These are phyloP conservation scores for Electrophaes corylata DNA, from an alignment of 2,888 invertebrate genomes.

Conservation along the genomic window DNA sequence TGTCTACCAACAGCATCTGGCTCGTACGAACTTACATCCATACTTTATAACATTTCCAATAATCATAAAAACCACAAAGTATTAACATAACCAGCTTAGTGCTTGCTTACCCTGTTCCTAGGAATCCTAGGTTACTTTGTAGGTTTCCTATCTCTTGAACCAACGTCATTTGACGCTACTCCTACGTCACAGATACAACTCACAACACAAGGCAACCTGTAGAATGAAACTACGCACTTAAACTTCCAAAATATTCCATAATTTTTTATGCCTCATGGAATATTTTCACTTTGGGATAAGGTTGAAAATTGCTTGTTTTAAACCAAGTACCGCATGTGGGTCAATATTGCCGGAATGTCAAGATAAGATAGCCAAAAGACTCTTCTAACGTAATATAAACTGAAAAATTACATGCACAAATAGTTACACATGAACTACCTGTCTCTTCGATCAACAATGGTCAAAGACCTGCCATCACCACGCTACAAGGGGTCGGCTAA, in stretches of 20 bases:
- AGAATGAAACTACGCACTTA: neutral
- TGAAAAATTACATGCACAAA: too few species aligned
- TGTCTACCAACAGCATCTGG: too few species aligned
- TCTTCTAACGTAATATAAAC: too few species aligned
- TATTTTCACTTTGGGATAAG: neutral
- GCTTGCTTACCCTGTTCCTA: neutral
- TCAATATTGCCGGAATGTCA: neutral
- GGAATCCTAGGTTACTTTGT: neutral
- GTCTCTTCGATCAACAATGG: too few species aligned
- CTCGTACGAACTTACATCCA: too few species aligned
- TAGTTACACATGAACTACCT: too few species aligned
- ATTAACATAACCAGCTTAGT: constrained; percentile 1
- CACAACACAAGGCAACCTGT: constrained; percentile 1
- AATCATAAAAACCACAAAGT: neutral
- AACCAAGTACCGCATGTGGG: neutral
- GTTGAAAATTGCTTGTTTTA: neutral
- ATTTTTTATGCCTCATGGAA: neutral
- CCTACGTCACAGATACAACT: neutral
- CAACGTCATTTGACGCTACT: neutral
- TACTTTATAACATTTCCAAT: neutral
- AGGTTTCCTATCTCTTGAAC: neutral
- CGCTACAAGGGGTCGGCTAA: too few species aligned
- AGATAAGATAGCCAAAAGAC: constrained; percentile 1
- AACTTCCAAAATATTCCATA: neutral
- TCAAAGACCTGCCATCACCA: too few species aligned